Percentiles rank a stretch among this genome's conserved stretches.
phyloP scores from a whole-genome alignment of 2,888 invertebrate genomes.

The Pachymerium ferrugineum region DNA sequence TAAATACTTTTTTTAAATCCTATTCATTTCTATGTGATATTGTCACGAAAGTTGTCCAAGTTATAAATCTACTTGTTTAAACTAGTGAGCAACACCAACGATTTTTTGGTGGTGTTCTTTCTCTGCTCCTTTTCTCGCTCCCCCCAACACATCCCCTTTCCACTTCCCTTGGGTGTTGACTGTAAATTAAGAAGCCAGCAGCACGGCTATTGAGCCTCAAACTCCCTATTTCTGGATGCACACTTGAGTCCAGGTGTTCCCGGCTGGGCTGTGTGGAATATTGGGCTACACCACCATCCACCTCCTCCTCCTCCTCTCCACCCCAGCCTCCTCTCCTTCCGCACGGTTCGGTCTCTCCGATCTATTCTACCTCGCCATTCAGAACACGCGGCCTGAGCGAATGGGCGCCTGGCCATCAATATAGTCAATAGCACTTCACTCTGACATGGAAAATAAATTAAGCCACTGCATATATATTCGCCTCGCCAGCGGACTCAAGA shows the following conservation, averaged over 20 bases:
- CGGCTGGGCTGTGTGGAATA: conserved; percentile 27
- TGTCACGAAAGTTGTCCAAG: too few species aligned
- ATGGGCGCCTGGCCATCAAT: conserved; percentile 31
- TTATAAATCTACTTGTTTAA: too few species aligned
- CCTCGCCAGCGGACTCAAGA: conserved; percentile 22
- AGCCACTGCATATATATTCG: conserved; percentile 25
- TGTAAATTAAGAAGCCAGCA: conserved; percentile 27
- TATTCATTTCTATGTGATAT: too few species aligned
- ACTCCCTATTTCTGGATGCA: conserved; percentile 27
- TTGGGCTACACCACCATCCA: conserved; percentile 19
- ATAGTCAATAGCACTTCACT: conserved; percentile 31
- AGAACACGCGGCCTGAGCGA: conserved; percentile 27
- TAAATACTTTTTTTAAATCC: too few species aligned
- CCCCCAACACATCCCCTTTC: conserved; percentile 2
- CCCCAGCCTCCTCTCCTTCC: conserved; percentile 10
- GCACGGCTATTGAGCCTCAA: conserved; percentile 27
- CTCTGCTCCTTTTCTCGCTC: conserved; percentile 14
- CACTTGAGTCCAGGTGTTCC: conserved; percentile 26
- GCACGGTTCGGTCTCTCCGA: conserved; percentile 25
- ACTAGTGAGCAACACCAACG: conserved; percentile 16
- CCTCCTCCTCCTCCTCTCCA: conserved; percentile 6
- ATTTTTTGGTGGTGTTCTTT: conserved; percentile 27
- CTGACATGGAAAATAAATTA: conserved; percentile 33
- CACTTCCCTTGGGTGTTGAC: conserved; percentile 24
- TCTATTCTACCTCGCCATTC: conserved; percentile 27